Evolutionary conservation across 2,113 vertebrate species (phyloP).

Genomic region (Cichladusa arquata): DNA sequence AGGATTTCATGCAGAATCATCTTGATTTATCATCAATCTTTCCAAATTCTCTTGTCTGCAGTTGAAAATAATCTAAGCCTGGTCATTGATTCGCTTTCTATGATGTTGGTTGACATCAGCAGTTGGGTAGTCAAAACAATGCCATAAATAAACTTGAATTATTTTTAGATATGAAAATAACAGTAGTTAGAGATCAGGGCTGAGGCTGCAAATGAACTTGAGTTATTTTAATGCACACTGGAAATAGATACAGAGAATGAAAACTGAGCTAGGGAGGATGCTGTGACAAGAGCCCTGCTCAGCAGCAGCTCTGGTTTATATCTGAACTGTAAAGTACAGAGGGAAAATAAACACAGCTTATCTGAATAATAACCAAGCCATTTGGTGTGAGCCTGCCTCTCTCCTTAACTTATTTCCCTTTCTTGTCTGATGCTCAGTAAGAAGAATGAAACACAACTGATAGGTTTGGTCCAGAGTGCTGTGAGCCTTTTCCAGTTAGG

Average conservation of each 20-base stretch:
- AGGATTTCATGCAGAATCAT: background rate
- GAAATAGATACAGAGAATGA: conserved; percentile 20
- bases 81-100: background rate
- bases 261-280: background rate
- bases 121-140: conserved; percentile 51
- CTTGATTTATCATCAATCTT: background rate
- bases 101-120: conserved; percentile 27
- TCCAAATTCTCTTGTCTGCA: background rate
- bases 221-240: conserved; percentile 25
- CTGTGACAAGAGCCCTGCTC: conserved; percentile 2
- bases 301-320: background rate
- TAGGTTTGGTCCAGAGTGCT: background rate
- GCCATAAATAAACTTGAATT: conserved; percentile 29
- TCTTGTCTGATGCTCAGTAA: background rate
- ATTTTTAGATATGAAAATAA: conserved; percentile 38
- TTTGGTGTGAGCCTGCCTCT: background rate
- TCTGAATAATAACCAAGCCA: background rate
- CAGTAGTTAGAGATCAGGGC: conserved; percentile 20
- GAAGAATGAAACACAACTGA: background rate
- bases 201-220: background rate
- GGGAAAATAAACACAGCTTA: background rate
- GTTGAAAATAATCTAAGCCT: background rate
- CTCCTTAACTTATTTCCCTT: background rate
- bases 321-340: background rate
- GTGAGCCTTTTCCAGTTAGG: background rate